Base-by-base conservation (phyloP, 2,888 invertebrate genomes). In the Agrypnus murinus region DNA sequence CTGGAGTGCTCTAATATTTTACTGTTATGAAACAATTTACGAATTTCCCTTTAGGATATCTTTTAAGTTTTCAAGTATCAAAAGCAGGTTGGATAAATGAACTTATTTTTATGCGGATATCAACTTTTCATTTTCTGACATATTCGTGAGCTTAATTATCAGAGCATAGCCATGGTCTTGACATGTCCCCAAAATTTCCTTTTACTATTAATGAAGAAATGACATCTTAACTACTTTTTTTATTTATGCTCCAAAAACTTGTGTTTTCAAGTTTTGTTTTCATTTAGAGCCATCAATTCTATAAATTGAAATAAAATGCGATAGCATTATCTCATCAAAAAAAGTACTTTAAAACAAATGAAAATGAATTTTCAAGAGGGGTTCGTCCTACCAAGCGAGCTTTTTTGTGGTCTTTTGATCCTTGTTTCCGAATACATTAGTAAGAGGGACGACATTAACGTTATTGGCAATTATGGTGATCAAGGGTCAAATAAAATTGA, bases 331-430 rank as follows among this genome's bases (percentile, higher is more conserved):
- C n/a, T 40, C 12, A 10, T 46, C 8, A 46, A 17, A 17, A n/a
- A 8, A 46, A 46, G 15, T 40, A 40, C 46, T 65, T 70, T 70
- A 53, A 72, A 65, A 72, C 72, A 69, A 69, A 72, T 65, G 68
- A 69, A 72, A 64, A 69, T 69, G 65, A 46, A 63, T 69, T 69
- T 72, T 66, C 65, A 58, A 58, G 55, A 64, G 64, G 32, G 40
- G 62, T 68, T 69, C 62, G 62, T 62, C 57, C 17, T 57, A 15
- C 9, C 38, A 17, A 14, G 19, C 34, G 57, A 62, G 65, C 69
- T 72, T 72, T 69, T 73, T 73, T 73, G 69, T 66, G 69, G 69
- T 63, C 66, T 69, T 72, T 59, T 40, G 59, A 40, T 59, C 19
- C 43, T 43, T 43, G 59, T 59, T 59, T 59, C 12, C 31, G 59